Base-by-base conservation (phyloP, 2,113 vertebrate genomes). In the Rhinichthys klamathensis region DNA sequence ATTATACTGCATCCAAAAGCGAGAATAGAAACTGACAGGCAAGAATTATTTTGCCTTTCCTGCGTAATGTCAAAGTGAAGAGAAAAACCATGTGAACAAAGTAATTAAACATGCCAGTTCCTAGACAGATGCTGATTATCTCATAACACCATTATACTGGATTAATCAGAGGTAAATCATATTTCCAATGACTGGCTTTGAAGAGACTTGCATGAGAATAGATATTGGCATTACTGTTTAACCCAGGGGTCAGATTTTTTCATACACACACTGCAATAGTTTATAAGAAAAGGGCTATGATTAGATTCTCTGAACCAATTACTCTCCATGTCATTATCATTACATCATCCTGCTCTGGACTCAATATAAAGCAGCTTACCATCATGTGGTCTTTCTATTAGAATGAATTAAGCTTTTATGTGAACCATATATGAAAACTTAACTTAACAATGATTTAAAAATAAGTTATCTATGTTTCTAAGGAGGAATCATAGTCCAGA, bases 291-390 rank as follows among this genome's bases (percentile, higher is more conserved):
- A 41, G 38, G 16, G 30, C 23, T 35, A 60, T 87, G 85, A 89
- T 89, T 87, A 75, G 75, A 87, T 87, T 87, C 83, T 27, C 44
- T 56, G 7, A 70, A 74, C 76, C 85, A 89, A 89, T 87, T 87
- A 89, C 67, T 58, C 61, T 13, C 41, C 51, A 13, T 70, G 74
- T 87, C 80, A 83, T 87, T 83, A 85, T 87, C 83, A 80, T 80
- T 78, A 60, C 44, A 60, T 38, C 67, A 81, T 56, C 58, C 73
- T 61, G 30, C 51, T 84, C 38, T 12, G 58, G 63, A 38, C 44
- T 38, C 18, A 75, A 27, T 65, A 27, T 49, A 86, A 46, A 89
- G 61, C 25, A 84, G 44, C 49, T 73, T 82, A 67, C 27, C 44
- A 58, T 13, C 9, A 2, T n/a, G 21, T 35, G 23, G 2, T 58